phyloP scores from a whole-genome alignment of 2,113 vertebrate genomes.

The Nothocercus nigrocapillus region DNA sequence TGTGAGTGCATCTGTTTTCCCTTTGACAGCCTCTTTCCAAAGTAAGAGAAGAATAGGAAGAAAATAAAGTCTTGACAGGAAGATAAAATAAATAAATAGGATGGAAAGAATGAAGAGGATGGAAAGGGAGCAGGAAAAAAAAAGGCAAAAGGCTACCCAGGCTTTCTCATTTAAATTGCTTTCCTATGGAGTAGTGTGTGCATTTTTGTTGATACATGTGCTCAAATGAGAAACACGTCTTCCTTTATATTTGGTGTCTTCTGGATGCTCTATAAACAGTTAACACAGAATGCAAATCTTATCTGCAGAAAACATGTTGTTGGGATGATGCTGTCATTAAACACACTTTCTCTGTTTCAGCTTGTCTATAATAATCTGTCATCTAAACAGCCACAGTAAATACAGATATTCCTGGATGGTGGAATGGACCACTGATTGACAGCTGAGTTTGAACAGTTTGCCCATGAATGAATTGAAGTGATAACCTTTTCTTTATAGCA shows the following conservation, averaged over 20 bases:
- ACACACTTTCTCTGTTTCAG: neutral
- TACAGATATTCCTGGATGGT: neutral
- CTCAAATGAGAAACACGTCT: neutral
- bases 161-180: neutral
- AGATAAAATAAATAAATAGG: neutral
- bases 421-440: neutral
- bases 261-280: slow-evolving; percentile 11
- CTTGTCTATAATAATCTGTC: neutral
- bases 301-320: neutral
- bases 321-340: neutral
- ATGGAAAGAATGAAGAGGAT: neutral
- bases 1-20: neutral
- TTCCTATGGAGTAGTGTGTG: neutral
- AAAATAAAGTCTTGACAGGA: neutral
- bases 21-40: neutral
- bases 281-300: slow-evolving; percentile 39
- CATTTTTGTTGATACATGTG: neutral
- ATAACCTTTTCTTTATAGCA: slow-evolving; percentile 48
- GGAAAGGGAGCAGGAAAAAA: neutral
- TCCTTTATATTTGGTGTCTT: slow-evolving; percentile 1
- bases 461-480: neutral
- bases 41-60: neutral
- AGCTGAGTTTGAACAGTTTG: slow-evolving; percentile 30
- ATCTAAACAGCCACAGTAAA: neutral
- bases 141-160: neutral